Evolutionary conservation across 2,113 vertebrate species (phyloP), one percentile per base, ranked within the genome.

Genomic region (Oryzias celebensis): DNA sequence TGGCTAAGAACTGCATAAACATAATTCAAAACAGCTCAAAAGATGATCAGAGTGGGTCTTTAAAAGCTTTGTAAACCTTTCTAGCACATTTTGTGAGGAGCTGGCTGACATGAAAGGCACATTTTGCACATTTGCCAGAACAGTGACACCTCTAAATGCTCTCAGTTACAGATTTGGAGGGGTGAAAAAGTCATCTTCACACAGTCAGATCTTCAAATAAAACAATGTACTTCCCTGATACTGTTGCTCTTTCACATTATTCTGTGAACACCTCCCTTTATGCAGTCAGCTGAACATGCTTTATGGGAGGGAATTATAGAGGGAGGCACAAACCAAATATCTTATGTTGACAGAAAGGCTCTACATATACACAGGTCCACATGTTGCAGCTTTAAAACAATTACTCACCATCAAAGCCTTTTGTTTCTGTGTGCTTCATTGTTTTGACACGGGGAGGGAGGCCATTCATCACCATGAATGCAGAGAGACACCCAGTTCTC

Each of bases 381-480:
- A 80, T 78, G 68, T 73, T 69, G 58, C 49, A 45, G 59, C 66
- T 81, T 48, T 54, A 61, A 75, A 76, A 75, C 68, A 75, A 84
- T 86, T 80, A 82, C 67, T 90, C 85, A 85, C 82, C 71, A 82
- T 83, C 82, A 80, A 22, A 73, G 59, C 43, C 65, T 78, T 87
- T 85, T 90, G 81, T 88, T 63, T 72, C n/a, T 7, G 52, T n/a
- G 12, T 55, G 76, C 77, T 83, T 82, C 87, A 85, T 84, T 87
- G 71, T 85, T 82, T 59, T 85, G 80, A 84, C 81, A 83, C 80
- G 77, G 50, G 28, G 24, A 65, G 53, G 49, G 36, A 22, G 58
- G 50, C 63, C 65, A 85, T 89, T 85, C 63, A 90, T 90, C 87
- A 87, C 62, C 1, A 16, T 70, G 73, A 80, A 79, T 59, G 61